Conservation (phyloP, 2,797 vertebrate genomes). For the Manis pentadactyla region DNA sequence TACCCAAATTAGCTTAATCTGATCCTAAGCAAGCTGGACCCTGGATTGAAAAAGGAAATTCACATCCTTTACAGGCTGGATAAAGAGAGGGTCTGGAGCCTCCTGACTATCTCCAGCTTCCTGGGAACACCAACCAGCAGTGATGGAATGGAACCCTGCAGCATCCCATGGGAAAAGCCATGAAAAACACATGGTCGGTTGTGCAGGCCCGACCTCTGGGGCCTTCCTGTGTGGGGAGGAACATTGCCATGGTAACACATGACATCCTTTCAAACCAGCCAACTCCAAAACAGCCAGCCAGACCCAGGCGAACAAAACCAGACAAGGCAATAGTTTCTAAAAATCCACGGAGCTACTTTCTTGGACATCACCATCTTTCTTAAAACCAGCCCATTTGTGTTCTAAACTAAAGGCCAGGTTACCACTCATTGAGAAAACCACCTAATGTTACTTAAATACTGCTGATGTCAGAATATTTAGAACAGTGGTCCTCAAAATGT, state of each 20-base stretch:
- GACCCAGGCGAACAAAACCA: conserved; percentile 30
- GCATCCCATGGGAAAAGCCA: conserved; percentile 18
- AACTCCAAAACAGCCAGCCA: conserved; percentile 32
- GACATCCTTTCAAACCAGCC: conserved; percentile 33
- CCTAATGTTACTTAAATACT: neutral
- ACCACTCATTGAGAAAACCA: conserved; percentile 6
- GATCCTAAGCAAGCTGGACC: conserved; percentile 26
- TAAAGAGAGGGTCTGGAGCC: conserved; percentile 1
- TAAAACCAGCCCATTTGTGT: neutral
- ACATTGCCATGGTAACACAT: conserved; percentile 66
- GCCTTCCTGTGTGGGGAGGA: conserved; percentile 36
- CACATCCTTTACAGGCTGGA: neutral
- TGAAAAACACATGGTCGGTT: conserved; percentile 36
- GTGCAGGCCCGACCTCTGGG: conserved; percentile 18
- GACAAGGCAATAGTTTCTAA: neutral
- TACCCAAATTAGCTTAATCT: conserved; percentile 49
- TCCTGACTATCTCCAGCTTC: neutral
- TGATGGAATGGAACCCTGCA: conserved; percentile 9
- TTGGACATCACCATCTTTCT: neutral
- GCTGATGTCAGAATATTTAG: conserved; percentile 2
- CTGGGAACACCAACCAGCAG: conserved; percentile 13
- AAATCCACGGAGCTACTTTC: conserved; percentile 13
- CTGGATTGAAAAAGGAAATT: conserved; percentile 45
- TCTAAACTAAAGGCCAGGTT: conserved; percentile 8
- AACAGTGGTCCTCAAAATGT: neutral